phyloP scores from a whole-genome alignment of 2,888 invertebrate genomes.

The Ischnura elegans region DNA sequence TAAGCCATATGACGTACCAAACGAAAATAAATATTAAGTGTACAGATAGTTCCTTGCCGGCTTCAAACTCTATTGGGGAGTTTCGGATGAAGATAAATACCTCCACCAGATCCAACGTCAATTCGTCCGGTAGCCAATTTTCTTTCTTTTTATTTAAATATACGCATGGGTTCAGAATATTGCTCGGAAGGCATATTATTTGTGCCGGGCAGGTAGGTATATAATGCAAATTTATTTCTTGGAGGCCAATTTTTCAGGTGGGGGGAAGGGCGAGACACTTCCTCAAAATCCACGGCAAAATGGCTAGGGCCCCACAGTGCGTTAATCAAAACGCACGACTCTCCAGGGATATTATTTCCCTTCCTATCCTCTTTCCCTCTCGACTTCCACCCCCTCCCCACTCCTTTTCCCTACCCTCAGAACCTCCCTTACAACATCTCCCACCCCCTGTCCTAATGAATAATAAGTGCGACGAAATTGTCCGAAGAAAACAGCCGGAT shows the following conservation, averaged over 20 bases:
- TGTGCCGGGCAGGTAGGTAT: neutral
- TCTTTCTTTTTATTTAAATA: neutral
- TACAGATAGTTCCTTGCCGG: neutral
- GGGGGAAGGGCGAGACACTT: neutral
- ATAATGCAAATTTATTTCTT: conserved; percentile 37
- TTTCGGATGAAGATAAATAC: neutral
- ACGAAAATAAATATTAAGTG: neutral
- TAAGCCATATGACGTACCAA: neutral
- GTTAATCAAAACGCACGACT: conserved; percentile 53
- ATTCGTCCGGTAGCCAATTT: neutral
- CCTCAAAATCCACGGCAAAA: conserved; percentile 13
- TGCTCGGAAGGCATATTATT: neutral
- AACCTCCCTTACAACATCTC: neutral
- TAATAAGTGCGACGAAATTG: conserved; percentile 59
- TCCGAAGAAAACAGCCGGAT: conserved; percentile 39
- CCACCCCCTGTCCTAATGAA: conserved; percentile 33
- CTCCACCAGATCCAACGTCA: neutral
- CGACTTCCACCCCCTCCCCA: neutral
- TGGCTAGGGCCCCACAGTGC: conserved; percentile 17
- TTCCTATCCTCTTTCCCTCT: neutral
- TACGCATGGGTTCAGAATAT: neutral
- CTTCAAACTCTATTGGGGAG: neutral
- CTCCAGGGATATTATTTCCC: conserved; percentile 20
- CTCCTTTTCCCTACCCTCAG: neutral
- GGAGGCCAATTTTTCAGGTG: conserved; percentile 36